phyloP scores from a whole-genome alignment of 2,888 invertebrate species.

The Trachelus troglodyta region DNA sequence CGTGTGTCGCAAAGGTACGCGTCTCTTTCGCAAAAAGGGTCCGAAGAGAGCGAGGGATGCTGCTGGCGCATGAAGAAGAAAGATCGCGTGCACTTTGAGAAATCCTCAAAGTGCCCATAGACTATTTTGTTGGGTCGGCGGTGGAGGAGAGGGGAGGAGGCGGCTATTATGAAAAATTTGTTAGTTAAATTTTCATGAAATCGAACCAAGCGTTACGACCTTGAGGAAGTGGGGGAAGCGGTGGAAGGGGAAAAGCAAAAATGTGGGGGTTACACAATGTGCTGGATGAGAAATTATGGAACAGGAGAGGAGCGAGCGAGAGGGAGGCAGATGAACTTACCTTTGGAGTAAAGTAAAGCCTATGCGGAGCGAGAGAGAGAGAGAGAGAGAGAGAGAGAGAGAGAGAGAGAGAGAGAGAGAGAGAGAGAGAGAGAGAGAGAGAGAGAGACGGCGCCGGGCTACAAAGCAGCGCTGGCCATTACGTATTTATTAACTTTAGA shows the following conservation, averaged over 20 bases:
- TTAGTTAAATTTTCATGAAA: conserved; percentile 39
- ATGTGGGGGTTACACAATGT: conserved; percentile 26
- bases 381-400: conserved; percentile 4
- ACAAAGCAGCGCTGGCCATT: conserved; percentile 65
- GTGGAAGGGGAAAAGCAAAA: conserved; percentile 13
- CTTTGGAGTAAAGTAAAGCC: not conserved
- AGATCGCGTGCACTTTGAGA: too few relatives aligned
- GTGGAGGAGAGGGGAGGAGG: too few relatives aligned
- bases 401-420: conserved; percentile 14
- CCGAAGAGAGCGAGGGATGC: too few relatives aligned
- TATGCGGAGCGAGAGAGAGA: not conserved
- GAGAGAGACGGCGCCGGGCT: conserved; percentile 47
- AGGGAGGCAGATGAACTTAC: conserved; percentile 21
- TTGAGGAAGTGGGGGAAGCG: conserved; percentile 18
- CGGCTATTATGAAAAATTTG: conserved; percentile 30
- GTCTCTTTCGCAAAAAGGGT: too few relatives aligned
- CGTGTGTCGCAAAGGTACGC: too few relatives aligned
- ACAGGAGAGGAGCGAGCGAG: conserved; percentile 24
- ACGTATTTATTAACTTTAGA: conserved; percentile 66
- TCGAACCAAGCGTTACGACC: conserved; percentile 28
- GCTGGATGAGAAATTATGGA: conserved; percentile 7
- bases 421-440: conserved; percentile 6
- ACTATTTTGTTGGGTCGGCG: too few relatives aligned
- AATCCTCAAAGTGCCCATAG: too few relatives aligned
- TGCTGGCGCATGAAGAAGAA: too few relatives aligned